Evolutionary conservation across 2,888 invertebrate genomes (phyloP).

Genomic region (Pterobdella sp.): DNA sequence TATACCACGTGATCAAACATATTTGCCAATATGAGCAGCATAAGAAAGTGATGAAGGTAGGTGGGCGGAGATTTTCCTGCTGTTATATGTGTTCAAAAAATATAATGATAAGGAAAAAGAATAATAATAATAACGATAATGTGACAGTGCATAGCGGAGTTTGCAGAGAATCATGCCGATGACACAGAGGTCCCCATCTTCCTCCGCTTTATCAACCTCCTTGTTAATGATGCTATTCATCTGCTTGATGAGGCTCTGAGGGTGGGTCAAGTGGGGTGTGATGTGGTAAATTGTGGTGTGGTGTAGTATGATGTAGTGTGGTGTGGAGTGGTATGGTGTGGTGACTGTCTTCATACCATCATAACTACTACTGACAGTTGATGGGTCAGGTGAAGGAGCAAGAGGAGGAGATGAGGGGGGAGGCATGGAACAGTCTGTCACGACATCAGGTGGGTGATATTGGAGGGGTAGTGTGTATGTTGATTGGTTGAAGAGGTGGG

Average conservation of each 20-base stretch:
- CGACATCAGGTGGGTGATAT: conserved; percentile 64
- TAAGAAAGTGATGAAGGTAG: conserved; percentile 64
- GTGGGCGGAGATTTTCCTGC: not conserved
- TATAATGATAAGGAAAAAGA: no score
- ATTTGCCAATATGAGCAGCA: conserved; percentile 77
- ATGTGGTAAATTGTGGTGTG: not conserved
- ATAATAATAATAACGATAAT: no score
- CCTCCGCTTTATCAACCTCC: conserved; percentile 83
- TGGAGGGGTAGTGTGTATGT: conserved; percentile 56
- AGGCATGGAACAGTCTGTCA: conserved; percentile 67
- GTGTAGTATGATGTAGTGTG: not conserved
- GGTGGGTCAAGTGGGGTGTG: not conserved
- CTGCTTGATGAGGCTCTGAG: conserved; percentile 74
- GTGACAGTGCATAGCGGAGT: conserved; percentile 67
- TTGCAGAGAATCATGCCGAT: conserved; percentile 80
- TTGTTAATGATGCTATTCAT: conserved; percentile 95
- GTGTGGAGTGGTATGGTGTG: not conserved
- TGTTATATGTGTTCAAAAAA: no score
- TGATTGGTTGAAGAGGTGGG: not conserved
- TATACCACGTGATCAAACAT: conserved; percentile 87
- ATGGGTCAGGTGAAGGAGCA: conserved; percentile 79
- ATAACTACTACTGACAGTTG: conserved; percentile 41
- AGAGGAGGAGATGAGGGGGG: conserved; percentile 63
- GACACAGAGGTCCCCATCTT: conserved; percentile 82
- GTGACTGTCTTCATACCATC: not conserved